phyloP scores from a whole-genome alignment of 2,113 vertebrate species.

The pig (Sus scrofa) region DNA sequence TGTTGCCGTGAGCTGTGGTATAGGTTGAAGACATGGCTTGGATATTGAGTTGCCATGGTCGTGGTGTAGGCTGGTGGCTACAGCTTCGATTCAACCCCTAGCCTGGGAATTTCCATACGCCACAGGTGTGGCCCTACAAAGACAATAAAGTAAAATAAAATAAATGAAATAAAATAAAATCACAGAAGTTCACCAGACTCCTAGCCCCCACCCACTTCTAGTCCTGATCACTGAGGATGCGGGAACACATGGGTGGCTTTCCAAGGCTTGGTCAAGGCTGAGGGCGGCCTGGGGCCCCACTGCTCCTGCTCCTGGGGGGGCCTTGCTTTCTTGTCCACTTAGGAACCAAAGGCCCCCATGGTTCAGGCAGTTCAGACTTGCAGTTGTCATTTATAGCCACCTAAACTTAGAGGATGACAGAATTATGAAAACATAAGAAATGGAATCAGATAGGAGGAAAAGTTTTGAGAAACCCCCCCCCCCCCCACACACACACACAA shows the following conservation, averaged over 20 bases:
- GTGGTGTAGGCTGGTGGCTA: too few species aligned
- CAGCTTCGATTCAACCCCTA: too few species aligned
- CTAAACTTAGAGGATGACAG: constrained; percentile 2
- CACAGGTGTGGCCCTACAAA: too few species aligned
- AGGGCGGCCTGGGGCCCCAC: background rate
- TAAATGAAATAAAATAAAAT: background rate
- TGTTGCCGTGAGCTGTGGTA: too few species aligned
- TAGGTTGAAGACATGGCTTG: too few species aligned
- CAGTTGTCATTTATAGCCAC: background rate
- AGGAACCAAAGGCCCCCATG: background rate
- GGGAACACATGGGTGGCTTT: background rate
- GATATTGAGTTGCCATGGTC: too few species aligned
- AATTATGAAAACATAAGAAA: background rate
- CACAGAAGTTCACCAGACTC: background rate
- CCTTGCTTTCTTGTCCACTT: background rate
- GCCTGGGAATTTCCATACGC: too few species aligned
- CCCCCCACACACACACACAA: too few species aligned
- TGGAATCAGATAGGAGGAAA: background rate
- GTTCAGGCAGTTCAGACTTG: background rate
- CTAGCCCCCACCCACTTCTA: background rate
- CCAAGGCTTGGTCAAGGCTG: background rate
- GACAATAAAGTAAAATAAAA: too few species aligned
- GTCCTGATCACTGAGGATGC: background rate
- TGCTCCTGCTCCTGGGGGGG: background rate
- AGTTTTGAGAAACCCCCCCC: background rate